Base-by-base conservation (phyloP, 2,797 vertebrate genomes). In the Cossypha heuglini region DNA sequence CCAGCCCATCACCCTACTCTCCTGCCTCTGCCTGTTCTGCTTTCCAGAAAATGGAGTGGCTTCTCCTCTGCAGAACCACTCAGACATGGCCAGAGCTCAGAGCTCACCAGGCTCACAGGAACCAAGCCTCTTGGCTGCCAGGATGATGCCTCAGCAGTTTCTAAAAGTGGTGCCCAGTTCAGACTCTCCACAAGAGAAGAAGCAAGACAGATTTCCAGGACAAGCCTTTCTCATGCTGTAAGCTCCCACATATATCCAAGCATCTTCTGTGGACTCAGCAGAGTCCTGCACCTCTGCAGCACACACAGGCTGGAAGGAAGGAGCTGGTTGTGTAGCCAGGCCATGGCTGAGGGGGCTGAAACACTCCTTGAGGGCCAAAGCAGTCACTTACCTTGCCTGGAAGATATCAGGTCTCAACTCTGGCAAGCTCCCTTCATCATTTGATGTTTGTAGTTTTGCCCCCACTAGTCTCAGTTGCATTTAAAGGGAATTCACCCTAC, bases 101-200 rank as follows among this genome's bases (percentile, higher is more conserved):
- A 51, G 20, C 57, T 76, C 37, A n/a, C 16, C 63, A 63, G 55
- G 66, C 29, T 45, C 10, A 6, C 73, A 71, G 82, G 58, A 78
- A 74, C 51, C 10, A 0, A 90, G n/a, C 43, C 57, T 68, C 72
- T 19, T 37, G 63, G 76, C 67, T 82, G 62, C 83, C 67, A 57
- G 83, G 45, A 85, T 4, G 9, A 79, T 86, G 63, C 49, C 42
- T 79, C 83, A 93, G 89, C 86, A 87, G 57, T 81, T 93, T 87
- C 88, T 93, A 54, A 42, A 91, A 77, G 57, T 1, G 3, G 38
- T 43, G 66, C 58, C 62, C 48, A 1, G 64, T 57, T 78, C 67
- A 78, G 67, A 78, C 15, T 2, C 40, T 55, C 35, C 33, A 51
- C 52, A 55, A 24, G 29, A 85, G 52, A 81, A 80, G 51, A 57